These are phyloP conservation scores for Endotricha flammealis DNA, from an alignment of 2,888 invertebrate genomes.

Conservation along the genomic window DNA sequence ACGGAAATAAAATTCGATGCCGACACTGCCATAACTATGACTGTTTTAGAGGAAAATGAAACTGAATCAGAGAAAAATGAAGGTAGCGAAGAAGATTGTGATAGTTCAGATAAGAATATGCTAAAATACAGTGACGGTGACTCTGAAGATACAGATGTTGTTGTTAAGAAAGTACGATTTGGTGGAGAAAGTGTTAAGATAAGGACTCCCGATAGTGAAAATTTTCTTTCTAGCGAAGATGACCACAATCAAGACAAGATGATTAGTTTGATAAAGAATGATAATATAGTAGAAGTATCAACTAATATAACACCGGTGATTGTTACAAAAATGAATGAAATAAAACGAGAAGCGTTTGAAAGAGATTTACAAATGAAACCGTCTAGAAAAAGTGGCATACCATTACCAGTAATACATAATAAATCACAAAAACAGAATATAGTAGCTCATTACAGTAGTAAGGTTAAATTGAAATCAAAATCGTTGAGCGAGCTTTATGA, in stretches of 20 bases:
- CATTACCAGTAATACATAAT: slow-evolving; percentile 57
- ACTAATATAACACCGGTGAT: slow-evolving; percentile 39
- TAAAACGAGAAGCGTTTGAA: slow-evolving; percentile 48
- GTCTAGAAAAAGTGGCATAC: slow-evolving; percentile 59
- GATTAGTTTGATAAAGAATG: slow-evolving; percentile 22
- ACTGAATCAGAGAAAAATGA: slow-evolving; percentile 65
- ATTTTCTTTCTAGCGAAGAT: slow-evolving; percentile 78
- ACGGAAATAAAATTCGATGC: slow-evolving; percentile 90
- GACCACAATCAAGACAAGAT: slow-evolving; percentile 46
- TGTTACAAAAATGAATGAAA: slow-evolving; percentile 51
- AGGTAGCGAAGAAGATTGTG: slow-evolving; percentile 63
- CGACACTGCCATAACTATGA: slow-evolving; percentile 89
- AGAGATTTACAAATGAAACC: slow-evolving; percentile 34
- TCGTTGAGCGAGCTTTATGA: slow-evolving; percentile 70
- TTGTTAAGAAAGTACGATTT: slow-evolving; percentile 86
- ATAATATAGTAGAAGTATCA: slow-evolving; percentile 36
- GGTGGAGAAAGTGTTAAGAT: slow-evolving; percentile 93
- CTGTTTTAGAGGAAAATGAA: slow-evolving; percentile 85
- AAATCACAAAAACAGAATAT: slow-evolving; percentile 36
- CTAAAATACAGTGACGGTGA: slow-evolving; percentile 81
- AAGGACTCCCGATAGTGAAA: slow-evolving; percentile 90
- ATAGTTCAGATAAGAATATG: slow-evolving; percentile 69
- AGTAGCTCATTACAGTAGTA: slow-evolving; percentile 40
- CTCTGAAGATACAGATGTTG: slow-evolving; percentile 76
- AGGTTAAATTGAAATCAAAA: slow-evolving; percentile 65